Evolutionary conservation across 2,113 vertebrate genomes (phyloP), one percentile per base, ranked within the genome.

Genomic region (Chloebia gouldiae): DNA sequence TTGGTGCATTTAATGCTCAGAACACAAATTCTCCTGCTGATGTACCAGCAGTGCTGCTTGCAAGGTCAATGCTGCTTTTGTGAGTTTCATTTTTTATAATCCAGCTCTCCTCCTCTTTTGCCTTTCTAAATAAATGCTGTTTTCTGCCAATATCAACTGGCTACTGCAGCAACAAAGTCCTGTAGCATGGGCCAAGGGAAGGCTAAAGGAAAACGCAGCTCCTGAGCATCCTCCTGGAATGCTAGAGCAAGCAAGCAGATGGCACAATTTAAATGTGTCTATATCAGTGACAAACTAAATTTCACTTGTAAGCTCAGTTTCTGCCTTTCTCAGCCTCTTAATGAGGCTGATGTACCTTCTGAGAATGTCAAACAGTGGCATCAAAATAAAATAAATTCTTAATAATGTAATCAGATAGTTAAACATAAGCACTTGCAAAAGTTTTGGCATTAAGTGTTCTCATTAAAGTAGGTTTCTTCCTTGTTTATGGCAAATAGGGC

Each of bases 311-410:
- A 59, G 19, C 64, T 78, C 2, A 12, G 14, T 81, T 92, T 89
- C 69, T 84, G 69, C 72, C 19, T 88, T 83, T 88, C 37, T 79
- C 45, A 83, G 63, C 22, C 71, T 66, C 51, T 39, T 91, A 84
- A 78, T 81, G 69, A 92, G 71, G 39, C 73, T 68, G 56, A 56
- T 86, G 2, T 4, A 18, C 83, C 80, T 84, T 84, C 72, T 50
- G 50, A 68, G 35, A 81, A 68, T 44, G 56, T 78, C 51, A 78
- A 84, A 78, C 69, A 27, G 28, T 42, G 73, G 27, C 76, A 93
- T 57, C 30, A 75, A 89, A 92, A 70, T 50, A 73, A 64, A 84
- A 56, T 80, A 91, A 92, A 89, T 95, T 83, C 83, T 91, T 88
- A 66, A 63, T 86, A 70, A 86, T 33, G 30, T 83, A 61, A 78